A percentile compares a stretch with the other conserved stretches of the same genome.
These are phyloP conservation scores for Microtus pennsylvanicus DNA, from an alignment of 2,113 vertebrate genomes.

Conservation along the genomic window DNA sequence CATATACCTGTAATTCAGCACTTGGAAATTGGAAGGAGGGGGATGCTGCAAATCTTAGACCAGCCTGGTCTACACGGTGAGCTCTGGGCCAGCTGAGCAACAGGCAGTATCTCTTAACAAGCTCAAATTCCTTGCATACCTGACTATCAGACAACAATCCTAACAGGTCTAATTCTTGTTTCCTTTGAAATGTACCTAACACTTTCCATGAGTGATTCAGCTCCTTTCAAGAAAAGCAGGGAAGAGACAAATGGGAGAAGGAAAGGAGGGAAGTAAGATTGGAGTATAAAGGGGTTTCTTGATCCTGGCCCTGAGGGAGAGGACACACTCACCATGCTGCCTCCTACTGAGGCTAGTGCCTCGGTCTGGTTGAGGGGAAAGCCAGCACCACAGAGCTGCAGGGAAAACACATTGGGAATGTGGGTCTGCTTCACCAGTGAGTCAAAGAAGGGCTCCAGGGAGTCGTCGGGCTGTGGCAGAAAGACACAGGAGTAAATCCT, in stretches of 20 bases:
- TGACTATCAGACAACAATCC: slow-evolving; percentile 39
- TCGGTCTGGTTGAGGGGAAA: slow-evolving; percentile 94
- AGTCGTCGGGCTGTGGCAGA: slow-evolving; percentile 93
- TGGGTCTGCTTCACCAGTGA: slow-evolving; percentile 96
- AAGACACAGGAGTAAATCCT: slow-evolving; percentile 54
- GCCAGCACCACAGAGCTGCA: slow-evolving; percentile 96
- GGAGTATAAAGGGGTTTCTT: neutral
- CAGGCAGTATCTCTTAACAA: slow-evolving; percentile 5
- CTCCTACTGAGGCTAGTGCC: slow-evolving; percentile 93
- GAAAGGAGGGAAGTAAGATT: neutral
- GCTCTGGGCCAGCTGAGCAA: neutral
- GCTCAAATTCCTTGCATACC: slow-evolving; percentile 6
- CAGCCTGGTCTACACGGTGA: neutral
- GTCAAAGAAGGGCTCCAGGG: slow-evolving; percentile 97
- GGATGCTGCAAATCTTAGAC: neutral
- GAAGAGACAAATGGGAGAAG: neutral
- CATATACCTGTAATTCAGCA: neutral
- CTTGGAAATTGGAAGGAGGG: neutral
- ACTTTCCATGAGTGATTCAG: neutral
- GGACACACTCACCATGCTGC: slow-evolving; percentile 95
- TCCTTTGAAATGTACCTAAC: slow-evolving; percentile 50
- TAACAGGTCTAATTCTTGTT: slow-evolving; percentile 43
- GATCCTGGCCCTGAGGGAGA: neutral
- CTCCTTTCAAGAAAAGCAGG: slow-evolving; percentile 28
- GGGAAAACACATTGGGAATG: slow-evolving; percentile 96